Conservation (phyloP, 2,888 invertebrate genomes). For the Rhopalosiphum nymphaeae region DNA sequence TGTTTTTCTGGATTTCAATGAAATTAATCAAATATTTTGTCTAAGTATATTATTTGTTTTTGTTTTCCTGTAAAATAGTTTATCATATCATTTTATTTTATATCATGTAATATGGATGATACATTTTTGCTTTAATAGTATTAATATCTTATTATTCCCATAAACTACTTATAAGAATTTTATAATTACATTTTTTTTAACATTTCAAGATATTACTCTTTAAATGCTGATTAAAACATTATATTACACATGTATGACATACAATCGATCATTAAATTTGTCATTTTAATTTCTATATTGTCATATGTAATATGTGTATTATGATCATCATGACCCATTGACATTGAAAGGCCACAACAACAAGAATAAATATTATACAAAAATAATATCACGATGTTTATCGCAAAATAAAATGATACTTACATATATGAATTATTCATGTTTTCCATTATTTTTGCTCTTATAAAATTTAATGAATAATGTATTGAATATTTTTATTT, state of each 20-base stretch:
- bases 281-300: conserved; percentile 45
- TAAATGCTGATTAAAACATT: conserved; percentile 16
- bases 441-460: not conserved
- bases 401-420: conserved; percentile 8
- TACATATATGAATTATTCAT: conserved; percentile 32
- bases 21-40: not conserved
- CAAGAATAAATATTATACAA: conserved; percentile 38
- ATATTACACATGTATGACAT: not conserved
- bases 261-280: not conserved
- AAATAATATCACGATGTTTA: conserved; percentile 23
- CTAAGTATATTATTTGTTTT: not conserved
- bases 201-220: not conserved
- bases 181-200: not conserved
- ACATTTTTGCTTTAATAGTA: not conserved
- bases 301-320: not conserved
- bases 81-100: not conserved
- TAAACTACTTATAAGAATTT: not conserved
- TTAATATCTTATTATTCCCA: not conserved
- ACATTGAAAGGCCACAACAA: conserved; percentile 50
- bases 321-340: conserved; percentile 44
- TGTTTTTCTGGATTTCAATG: conserved; percentile 28
- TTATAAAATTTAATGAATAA: conserved; percentile 19
- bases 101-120: not conserved
- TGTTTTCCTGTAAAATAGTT: not conserved
- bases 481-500: conserved; percentile 13